Evolutionary conservation across 2,888 invertebrate species (phyloP), one percentile per base, ranked within the genome.

Genomic region (Leptodirus hochenwartii): DNA sequence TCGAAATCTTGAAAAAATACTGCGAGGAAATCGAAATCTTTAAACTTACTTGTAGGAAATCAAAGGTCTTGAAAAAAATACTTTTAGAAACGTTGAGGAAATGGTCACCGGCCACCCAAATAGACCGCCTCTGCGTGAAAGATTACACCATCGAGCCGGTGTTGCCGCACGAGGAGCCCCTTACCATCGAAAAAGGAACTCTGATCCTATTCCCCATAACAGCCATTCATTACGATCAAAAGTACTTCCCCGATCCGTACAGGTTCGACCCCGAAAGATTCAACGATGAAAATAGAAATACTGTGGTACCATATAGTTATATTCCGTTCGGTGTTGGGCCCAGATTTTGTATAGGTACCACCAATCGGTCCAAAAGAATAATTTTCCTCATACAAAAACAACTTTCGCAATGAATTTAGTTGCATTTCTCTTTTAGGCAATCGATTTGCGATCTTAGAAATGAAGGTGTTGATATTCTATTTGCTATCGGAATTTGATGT

Each of bases 1-100:
- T n/a, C n/a, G n/a, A n/a, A n/a, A n/a, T n/a, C n/a, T n/a, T n/a
- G n/a, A n/a, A n/a, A n/a, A n/a, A n/a, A n/a, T n/a, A n/a, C n/a
- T n/a, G n/a, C n/a, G n/a, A n/a, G n/a, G n/a, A n/a, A n/a, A n/a
- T n/a, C n/a, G n/a, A n/a, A n/a, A n/a, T n/a, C n/a, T n/a, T n/a
- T n/a, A n/a, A n/a, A n/a, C n/a, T n/a, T n/a, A n/a, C n/a, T n/a
- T n/a, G n/a, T n/a, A n/a, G n/a, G n/a, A n/a, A n/a, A n/a, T n/a
- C n/a, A n/a, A n/a, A n/a, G n/a, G n/a, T n/a, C n/a, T n/a, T n/a
- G n/a, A n/a, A n/a, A n/a, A n/a, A n/a, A n/a, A n/a, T n/a, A n/a
- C n/a, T 33, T 38, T 6, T 33, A 43, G 46, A 46, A 38, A 36
- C 39, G 4, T 33, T 47, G 10, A 37, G 46, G 12, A 41, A 44